Percentiles rank a stretch among this genome's conserved stretches.
Conservation (phyloP, 23 tunicate species). For the Clavelina lepadiformis region DNA sequence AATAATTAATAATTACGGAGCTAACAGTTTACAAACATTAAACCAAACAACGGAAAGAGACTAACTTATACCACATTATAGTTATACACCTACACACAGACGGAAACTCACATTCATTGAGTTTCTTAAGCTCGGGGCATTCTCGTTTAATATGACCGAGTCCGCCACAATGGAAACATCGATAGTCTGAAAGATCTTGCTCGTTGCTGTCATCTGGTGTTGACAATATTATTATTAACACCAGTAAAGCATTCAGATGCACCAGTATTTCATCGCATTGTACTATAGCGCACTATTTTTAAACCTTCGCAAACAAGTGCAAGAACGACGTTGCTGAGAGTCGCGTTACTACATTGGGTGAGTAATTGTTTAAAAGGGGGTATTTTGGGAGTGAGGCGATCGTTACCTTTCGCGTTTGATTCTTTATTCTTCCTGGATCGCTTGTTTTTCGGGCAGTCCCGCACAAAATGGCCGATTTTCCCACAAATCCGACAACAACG, state of each 20-base stretch:
- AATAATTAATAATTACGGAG: neutral
- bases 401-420: constrained; percentile 23
- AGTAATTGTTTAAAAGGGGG: too few relatives aligned
- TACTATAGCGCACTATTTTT: too few relatives aligned
- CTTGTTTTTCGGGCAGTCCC: constrained; percentile 71
- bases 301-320: too few relatives aligned
- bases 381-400: too few relatives aligned
- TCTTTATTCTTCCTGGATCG: constrained; percentile 24
- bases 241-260: too few relatives aligned
- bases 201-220: neutral
- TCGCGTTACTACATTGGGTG: too few relatives aligned
- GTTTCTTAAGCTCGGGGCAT: constrained; percentile 41
- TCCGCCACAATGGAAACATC: constrained; percentile 61
- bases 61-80: too few relatives aligned
- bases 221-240: neutral
- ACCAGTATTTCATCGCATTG: too few relatives aligned
- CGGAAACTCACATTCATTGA: too few relatives aligned
- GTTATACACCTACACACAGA: too few relatives aligned
- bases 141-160: constrained; percentile 69
- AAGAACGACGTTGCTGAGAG: too few relatives aligned
- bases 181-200: neutral
- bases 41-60: too few relatives aligned
- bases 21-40: neutral
- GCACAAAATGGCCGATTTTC: constrained; percentile 90
- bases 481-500: constrained; percentile 92